These are phyloP conservation scores for Oryzias celebensis DNA, from an alignment of 2,113 vertebrate species.

Conservation along the genomic window DNA sequence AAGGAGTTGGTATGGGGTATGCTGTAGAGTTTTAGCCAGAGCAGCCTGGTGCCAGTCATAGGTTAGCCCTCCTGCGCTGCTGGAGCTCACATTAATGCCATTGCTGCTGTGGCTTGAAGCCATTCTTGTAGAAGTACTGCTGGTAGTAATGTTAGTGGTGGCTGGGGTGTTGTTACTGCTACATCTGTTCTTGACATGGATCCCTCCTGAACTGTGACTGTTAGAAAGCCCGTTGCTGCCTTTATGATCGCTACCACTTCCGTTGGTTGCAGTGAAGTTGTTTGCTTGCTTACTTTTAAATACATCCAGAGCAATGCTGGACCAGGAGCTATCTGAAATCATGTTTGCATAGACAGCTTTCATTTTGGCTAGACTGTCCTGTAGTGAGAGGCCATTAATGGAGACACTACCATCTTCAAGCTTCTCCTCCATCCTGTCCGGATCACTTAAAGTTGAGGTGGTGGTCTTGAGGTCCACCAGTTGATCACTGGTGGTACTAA, in stretches of 20 bases:
- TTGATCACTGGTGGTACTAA: conserved; percentile 93
- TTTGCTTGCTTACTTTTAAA: conserved; percentile 84
- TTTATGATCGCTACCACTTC: conserved; percentile 68
- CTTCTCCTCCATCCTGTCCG: conserved; percentile 84
- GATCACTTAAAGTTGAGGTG: conserved; percentile 84
- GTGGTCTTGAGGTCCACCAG: conserved; percentile 87
- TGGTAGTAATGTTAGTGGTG: conserved; percentile 58
- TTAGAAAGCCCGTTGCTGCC: conserved; percentile 78
- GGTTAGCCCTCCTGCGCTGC: conserved; percentile 80
- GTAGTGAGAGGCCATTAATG: conserved; percentile 84
- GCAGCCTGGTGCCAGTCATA: conserved; percentile 99
- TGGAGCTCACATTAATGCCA: conserved; percentile 67
- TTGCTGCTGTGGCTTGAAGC: conserved; percentile 71
- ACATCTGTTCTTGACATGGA: conserved; percentile 72
- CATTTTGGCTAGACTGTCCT: conserved; percentile 97
- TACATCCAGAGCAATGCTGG: conserved; percentile 89
- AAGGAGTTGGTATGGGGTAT: conserved; percentile 92
- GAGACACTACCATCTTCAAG: conserved; percentile 79
- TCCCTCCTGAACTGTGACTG: conserved; percentile 62
- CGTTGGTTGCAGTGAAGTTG: conserved; percentile 61
- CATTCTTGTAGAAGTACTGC: conserved; percentile 67
- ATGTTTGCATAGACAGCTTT: conserved; percentile 98
- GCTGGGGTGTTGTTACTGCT: conserved; percentile 62
- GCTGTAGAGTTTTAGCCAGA: conserved; percentile 95
- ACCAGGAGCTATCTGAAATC: conserved; percentile 96